These are phyloP conservation scores for Eristalinus sepulchralis DNA, from an alignment of 2,888 invertebrate species.

Conservation along the genomic window DNA sequence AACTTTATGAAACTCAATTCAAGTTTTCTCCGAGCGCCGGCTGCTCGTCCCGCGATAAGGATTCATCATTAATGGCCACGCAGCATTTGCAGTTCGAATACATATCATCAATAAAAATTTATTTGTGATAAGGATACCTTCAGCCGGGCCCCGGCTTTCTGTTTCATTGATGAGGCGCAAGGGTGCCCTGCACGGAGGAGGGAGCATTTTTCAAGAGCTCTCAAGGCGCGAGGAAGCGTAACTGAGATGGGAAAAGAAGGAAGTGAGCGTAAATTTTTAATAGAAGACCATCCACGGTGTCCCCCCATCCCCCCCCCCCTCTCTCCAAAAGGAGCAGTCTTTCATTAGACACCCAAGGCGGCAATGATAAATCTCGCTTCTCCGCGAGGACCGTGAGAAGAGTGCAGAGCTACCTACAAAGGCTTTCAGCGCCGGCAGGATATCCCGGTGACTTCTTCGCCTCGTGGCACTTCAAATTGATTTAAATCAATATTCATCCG, in stretches of 20 bases:
- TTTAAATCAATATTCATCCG: conserved; percentile 70
- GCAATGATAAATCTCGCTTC: conserved; percentile 52
- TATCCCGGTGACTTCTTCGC: conserved; percentile 29
- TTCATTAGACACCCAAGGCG: conserved; percentile 61
- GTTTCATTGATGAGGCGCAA: conserved; percentile 27
- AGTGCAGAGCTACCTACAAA: background rate
- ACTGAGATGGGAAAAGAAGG: conserved; percentile 8
- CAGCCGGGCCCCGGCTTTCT: background rate
- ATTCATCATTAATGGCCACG: conserved; percentile 63
- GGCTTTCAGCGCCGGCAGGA: background rate
- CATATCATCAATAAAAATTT: conserved; percentile 67
- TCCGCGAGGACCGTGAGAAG: conserved; percentile 1
- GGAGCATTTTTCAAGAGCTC: background rate
- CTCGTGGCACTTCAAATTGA: conserved; percentile 59
- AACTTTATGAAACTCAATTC: conserved; percentile 50
- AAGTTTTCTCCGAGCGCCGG: conserved; percentile 24
- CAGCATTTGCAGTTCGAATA: conserved; percentile 54
- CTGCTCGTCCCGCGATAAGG: conserved; percentile 37
- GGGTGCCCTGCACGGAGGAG: background rate
- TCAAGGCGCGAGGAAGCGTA: conserved; percentile 2
- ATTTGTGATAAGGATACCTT: conserved; percentile 48
- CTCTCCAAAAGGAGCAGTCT: conserved; percentile 63
- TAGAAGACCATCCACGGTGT: conserved; percentile 1
- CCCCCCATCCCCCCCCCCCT: too few species aligned
- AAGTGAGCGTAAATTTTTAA: conserved; percentile 65